phyloP scores from a whole-genome alignment of 2,888 invertebrate genomes.

The Mythimna vitellina region DNA sequence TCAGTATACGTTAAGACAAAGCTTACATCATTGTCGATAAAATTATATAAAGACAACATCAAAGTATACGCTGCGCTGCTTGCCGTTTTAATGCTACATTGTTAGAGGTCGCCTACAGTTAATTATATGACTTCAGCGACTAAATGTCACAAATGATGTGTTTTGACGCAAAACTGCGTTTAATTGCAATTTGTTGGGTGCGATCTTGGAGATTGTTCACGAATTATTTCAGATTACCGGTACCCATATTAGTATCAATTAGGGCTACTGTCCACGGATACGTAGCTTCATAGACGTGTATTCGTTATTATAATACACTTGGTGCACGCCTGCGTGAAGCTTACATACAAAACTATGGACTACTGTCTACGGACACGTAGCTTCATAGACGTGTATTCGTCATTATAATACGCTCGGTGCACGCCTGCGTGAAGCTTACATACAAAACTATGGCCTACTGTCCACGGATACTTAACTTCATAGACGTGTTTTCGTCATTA shows the following conservation, averaged over 20 bases:
- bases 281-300: no score
- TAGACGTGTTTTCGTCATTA: no score
- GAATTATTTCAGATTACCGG: constrained; percentile 21
- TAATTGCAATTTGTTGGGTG: constrained; percentile 44
- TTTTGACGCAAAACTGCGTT: constrained; percentile 65
- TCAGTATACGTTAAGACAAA: constrained; percentile 37
- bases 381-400: no score
- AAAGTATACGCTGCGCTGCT: constrained; percentile 62
- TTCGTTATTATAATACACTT: no score
- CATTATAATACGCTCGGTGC: no score
- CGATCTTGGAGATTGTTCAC: constrained; percentile 42
- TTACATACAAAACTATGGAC: no score
- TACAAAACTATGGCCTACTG: no score
- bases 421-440: no score
- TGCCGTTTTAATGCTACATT: constrained; percentile 71
- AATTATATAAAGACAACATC: constrained; percentile 66
- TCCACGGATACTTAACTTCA: no score
- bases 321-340: no score
- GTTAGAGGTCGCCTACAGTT: constrained; percentile 68
- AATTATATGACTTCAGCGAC: constrained; percentile 67
- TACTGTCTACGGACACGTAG: no score
- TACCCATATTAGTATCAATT: constrained; percentile 10
- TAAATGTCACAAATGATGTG: constrained; percentile 72
- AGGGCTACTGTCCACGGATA: no score
- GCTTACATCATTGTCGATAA: constrained; percentile 72